phyloP scores from a whole-genome alignment of 2,888 invertebrate genomes.

The Steinernema carpocapsae region DNA sequence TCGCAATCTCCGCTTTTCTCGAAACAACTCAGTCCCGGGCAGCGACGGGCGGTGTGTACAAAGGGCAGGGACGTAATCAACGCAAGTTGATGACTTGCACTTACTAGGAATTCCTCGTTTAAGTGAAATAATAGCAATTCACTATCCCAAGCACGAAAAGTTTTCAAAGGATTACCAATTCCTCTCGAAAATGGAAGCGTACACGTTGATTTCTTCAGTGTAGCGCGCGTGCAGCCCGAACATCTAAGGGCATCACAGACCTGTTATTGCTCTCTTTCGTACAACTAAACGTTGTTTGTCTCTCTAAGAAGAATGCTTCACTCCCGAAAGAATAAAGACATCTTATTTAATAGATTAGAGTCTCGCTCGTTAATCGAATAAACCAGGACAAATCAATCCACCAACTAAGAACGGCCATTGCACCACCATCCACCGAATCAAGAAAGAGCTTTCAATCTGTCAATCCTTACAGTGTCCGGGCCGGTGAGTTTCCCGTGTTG shows the following conservation, averaged over 20 bases:
- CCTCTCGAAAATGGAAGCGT: no score
- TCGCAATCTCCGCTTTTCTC: slow-evolving; percentile 46
- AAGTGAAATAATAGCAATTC: slow-evolving; percentile 75
- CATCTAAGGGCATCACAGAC: slow-evolving; percentile 78
- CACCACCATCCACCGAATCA: slow-evolving; percentile 73
- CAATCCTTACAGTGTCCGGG: no score
- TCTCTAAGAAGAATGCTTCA: slow-evolving; percentile 74
- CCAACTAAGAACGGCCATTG: slow-evolving; percentile 79
- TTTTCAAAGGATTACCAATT: no score
- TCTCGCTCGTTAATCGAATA: slow-evolving; percentile 79
- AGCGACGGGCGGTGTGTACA: slow-evolving; percentile 79
- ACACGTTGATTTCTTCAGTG: slow-evolving; percentile 75
- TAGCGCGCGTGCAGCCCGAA: slow-evolving; percentile 76
- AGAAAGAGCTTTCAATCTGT: no score
- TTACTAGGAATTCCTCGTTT: no score
- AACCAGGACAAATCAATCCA: slow-evolving; percentile 80
- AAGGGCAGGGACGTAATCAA: slow-evolving; percentile 79
- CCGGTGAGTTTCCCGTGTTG: no score
- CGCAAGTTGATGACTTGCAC: no score
- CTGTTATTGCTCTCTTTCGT: slow-evolving; percentile 76
- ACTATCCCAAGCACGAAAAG: slow-evolving; percentile 78
- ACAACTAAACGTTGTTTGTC: slow-evolving; percentile 75
- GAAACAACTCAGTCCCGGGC: slow-evolving; percentile 69
- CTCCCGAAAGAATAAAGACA: slow-evolving; percentile 58
- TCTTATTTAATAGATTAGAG: slow-evolving; percentile 75